A percentile compares a stretch with the other conserved stretches of the same genome.
phyloP scores from a whole-genome alignment of 2,888 invertebrate genomes.

The Ceratothoa steindachneri region DNA sequence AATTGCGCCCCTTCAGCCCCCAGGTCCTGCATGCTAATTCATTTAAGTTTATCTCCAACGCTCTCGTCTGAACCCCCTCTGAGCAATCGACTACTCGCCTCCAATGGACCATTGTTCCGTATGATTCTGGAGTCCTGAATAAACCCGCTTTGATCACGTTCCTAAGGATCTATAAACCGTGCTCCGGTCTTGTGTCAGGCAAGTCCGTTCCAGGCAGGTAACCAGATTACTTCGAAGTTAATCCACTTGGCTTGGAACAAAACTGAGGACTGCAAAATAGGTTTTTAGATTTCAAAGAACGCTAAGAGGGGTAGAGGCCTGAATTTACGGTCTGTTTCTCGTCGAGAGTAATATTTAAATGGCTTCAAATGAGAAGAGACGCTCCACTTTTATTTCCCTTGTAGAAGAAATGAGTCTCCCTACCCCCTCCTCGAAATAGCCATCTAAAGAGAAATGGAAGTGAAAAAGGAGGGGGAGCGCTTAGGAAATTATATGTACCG shows the following conservation, averaged over 20 bases:
- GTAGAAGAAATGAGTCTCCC: too few relatives aligned
- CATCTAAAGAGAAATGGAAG: too few relatives aligned
- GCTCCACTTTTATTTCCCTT: neutral
- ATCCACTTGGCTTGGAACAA: neutral
- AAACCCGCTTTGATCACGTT: neutral
- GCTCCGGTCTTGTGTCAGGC: neutral
- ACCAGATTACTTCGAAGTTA: neutral
- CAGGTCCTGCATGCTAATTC: neutral
- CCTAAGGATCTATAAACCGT: neutral
- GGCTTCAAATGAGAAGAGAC: neutral
- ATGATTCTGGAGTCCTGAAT: neutral
- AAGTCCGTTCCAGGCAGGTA: neutral
- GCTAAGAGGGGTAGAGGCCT: too few relatives aligned
- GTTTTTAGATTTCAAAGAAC: neutral
- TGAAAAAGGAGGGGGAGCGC: too few relatives aligned
- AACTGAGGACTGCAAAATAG: neutral
- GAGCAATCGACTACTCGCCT: neutral
- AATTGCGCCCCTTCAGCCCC: neutral
- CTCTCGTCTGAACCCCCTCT: neutral
- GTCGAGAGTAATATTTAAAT: neutral
- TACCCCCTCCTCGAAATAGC: too few relatives aligned
- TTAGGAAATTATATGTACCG: too few relatives aligned
- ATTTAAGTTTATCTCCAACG: neutral
- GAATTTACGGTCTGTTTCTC: too few relatives aligned
- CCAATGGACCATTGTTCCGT: neutral